Percentiles rank a stretch among this genome's conserved stretches.
These are phyloP conservation scores for Macrosoma leucophasiata DNA, from an alignment of 2,888 invertebrate species.

Conservation along the genomic window DNA sequence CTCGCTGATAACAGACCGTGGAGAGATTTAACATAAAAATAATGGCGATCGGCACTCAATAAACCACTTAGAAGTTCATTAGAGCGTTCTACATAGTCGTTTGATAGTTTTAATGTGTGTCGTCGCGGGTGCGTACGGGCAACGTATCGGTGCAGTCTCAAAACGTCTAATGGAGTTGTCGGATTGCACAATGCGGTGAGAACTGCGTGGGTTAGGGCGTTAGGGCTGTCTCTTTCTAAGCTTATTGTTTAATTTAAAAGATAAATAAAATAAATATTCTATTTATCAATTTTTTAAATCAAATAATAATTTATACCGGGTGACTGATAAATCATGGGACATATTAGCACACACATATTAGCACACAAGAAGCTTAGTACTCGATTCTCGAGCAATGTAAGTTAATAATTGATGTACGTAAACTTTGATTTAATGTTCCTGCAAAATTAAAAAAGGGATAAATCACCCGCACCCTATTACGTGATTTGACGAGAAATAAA, in stretches of 20 bases:
- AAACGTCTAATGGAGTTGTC: conserved; percentile 65
- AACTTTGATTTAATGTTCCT: no score
- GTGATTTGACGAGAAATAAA: no score
- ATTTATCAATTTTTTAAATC: no score
- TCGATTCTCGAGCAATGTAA: no score
- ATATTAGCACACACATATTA: no score
- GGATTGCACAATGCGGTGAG: conserved; percentile 57
- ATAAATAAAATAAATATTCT: no score
- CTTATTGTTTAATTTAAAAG: conserved; percentile 1
- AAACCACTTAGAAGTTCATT: conserved; percentile 71
- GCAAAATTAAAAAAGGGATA: no score
- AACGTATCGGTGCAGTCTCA: conserved; percentile 36
- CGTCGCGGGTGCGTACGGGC: conserved; percentile 35
- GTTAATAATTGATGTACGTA: no score
- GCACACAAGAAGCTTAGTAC: no score
- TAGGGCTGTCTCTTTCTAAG: conserved; percentile 37
- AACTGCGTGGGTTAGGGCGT: conserved; percentile 44
- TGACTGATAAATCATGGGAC: no score
- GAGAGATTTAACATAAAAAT: conserved; percentile 60
- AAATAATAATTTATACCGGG: no score
- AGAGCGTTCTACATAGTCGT: conserved; percentile 55
- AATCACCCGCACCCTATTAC: no score
- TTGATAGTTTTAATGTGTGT: conserved; percentile 65
- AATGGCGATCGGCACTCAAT: conserved; percentile 69
- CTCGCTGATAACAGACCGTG: conserved; percentile 8